These are phyloP conservation scores for Encarsia formosa DNA, from an alignment of 2,888 invertebrate genomes.

Conservation along the genomic window DNA sequence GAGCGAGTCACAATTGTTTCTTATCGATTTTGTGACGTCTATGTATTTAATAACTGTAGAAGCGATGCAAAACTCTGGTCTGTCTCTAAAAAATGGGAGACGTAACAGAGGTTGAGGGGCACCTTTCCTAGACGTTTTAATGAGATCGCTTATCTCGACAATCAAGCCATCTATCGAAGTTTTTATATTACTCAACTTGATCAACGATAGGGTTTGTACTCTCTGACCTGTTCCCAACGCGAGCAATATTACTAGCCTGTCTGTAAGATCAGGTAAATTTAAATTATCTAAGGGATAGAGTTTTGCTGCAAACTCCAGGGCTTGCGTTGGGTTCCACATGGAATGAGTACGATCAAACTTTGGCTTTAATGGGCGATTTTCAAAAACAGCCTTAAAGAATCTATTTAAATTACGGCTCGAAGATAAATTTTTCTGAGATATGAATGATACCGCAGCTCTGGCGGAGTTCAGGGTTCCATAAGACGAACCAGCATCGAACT, in stretches of 20 bases:
- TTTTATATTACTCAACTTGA: background rate
- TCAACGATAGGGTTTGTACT: background rate
- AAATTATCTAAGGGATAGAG: background rate
- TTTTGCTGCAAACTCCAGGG: background rate
- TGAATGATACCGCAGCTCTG: background rate
- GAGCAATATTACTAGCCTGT: background rate
- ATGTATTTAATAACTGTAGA: constrained; percentile 15
- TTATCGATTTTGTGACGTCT: constrained; percentile 13
- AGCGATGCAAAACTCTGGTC: constrained; percentile 16
- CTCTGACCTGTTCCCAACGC: background rate
- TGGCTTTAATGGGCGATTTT: background rate
- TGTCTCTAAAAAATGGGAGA: constrained; percentile 6
- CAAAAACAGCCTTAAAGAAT: background rate
- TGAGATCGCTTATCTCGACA: background rate
- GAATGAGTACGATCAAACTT: background rate
- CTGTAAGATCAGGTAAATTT: background rate
- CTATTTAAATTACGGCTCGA: background rate
- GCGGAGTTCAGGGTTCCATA: background rate
- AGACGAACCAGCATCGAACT: background rate
- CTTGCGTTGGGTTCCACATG: background rate
- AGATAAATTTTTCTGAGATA: background rate
- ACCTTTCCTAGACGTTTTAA: background rate
- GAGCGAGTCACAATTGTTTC: constrained; percentile 2
- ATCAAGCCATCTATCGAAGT: background rate
- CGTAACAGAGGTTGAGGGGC: background rate